A percentile compares a stretch with the other conserved stretches of the same genome.
Evolutionary conservation across 2,888 invertebrate species (phyloP).

Genomic region (Allygus modestus): DNA sequence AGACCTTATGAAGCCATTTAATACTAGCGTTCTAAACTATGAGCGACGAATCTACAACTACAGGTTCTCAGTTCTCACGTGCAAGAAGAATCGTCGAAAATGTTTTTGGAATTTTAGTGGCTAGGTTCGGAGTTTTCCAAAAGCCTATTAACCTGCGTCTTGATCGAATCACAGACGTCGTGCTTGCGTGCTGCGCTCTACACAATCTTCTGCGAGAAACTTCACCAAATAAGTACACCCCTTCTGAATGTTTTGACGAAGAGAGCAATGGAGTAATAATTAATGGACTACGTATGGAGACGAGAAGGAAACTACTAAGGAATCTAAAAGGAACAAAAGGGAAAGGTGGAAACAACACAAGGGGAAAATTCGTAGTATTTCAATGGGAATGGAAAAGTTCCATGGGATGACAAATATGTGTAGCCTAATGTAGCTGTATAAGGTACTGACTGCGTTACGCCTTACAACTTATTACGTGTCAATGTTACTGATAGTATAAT

Average conservation of each 20-base stretch:
- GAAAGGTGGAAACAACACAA: no score
- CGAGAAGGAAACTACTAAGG: neutral
- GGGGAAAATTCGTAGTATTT: no score
- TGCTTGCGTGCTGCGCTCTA: constrained; percentile 61
- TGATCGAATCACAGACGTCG: constrained; percentile 38
- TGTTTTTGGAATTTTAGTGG: no score
- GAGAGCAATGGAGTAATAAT: no score
- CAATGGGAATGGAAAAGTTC: no score
- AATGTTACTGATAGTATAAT: no score
- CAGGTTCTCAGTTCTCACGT: constrained; percentile 60
- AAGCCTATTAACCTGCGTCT: constrained; percentile 44
- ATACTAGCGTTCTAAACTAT: constrained; percentile 29
- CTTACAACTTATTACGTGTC: constrained; percentile 2
- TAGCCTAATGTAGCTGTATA: neutral
- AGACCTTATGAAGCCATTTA: constrained; percentile 62
- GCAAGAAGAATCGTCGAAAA: constrained; percentile 57
- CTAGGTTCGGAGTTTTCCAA: no score
- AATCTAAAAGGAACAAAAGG: neutral
- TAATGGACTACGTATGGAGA: no score
- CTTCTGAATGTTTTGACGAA: no score
- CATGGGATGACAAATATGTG: neutral
- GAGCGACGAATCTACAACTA: constrained; percentile 54
- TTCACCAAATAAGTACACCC: no score
- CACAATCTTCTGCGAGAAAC: constrained; percentile 61
- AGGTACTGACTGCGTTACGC: neutral